Percentiles rank a stretch among this genome's conserved stretches.
phyloP scores from a whole-genome alignment of 2,888 invertebrate species.

The Eristalinus aeneus region DNA sequence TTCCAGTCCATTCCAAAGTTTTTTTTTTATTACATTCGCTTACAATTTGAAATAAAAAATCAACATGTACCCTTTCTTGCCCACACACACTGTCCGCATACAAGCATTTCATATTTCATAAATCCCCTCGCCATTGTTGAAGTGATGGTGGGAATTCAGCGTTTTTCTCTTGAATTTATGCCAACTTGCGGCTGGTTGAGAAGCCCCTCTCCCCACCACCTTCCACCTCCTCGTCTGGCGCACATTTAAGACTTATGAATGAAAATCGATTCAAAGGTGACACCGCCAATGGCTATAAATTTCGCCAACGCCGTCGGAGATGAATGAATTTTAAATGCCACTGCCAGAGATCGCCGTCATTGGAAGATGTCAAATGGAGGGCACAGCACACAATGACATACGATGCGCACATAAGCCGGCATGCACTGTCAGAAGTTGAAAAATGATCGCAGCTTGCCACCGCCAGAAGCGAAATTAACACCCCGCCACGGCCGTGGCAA shows the following conservation, averaged over 20 bases:
- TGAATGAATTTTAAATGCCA: conserved; percentile 18
- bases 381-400: not conserved
- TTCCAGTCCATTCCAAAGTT: no score
- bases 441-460: not conserved
- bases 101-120: not conserved
- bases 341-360: not conserved
- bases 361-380: not conserved
- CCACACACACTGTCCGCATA: not conserved
- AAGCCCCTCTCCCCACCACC: not conserved
- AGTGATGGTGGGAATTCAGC: not conserved
- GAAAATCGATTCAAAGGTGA: conserved; percentile 43
- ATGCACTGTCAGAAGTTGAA: not conserved
- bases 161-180: not conserved
- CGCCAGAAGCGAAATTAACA: not conserved
- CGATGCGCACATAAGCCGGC: not conserved
- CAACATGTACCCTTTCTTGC: not conserved
- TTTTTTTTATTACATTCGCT: no score
- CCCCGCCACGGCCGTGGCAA: not conserved
- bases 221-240: not conserved
- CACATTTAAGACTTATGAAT: conserved; percentile 32
- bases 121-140: not conserved
- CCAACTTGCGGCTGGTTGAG: conserved; percentile 26
- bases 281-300: conserved; percentile 30
- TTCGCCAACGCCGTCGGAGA: not conserved
- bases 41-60: not conserved